Evolutionary conservation across 1,140 invertebrate species (phyloP), one percentile per base, ranked within the genome.

Genomic region (Heliothis virescens): DNA sequence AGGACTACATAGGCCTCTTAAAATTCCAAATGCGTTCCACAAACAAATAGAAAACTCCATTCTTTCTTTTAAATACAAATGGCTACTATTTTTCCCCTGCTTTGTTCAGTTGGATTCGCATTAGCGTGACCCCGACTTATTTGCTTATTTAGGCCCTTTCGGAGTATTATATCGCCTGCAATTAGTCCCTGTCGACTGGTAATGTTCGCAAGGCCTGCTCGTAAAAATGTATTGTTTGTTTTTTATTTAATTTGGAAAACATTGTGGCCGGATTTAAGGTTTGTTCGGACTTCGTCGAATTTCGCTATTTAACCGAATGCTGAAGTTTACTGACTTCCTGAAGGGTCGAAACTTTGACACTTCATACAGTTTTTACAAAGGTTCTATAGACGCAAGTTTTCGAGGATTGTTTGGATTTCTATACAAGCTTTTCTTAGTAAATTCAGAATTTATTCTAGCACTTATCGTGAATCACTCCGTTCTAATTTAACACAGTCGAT

Each of bases 161-260:
- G 2, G 29, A 71, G 60, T 75, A 73, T 82, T 82, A 82, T 82
- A 82, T 79, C 29, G 77, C 60, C 71, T 21, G 72, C 71, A 82
- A 82, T 82, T 82, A 82, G 76, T 82, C 77, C 52, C 71, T 75
- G 81, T 79, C 76, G 55, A 73, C 72, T 63, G 50, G n/a, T 62
- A 47, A 62, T 62, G 72, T 74, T 74, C 52, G 59, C 75, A 3
- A 62, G 48, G 26, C 29, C 12, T 29, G n/a, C 52, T 29, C 52
- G 63, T 78, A 59, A 78, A 76, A 78, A 69, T n/a, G 34, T 67
- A 57, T 29, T 16, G 52, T 78, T 78, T 63, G 74, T 50, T 69
- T 67, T 67, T 69, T 18, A 67, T 78, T 67, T 69, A 78, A 69
- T 69, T 69, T 78, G 18, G 52, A 59, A 67, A 69, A 57, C 16